Conservation (phyloP, 2,888 invertebrate species). For the Amiota communis region DNA sequence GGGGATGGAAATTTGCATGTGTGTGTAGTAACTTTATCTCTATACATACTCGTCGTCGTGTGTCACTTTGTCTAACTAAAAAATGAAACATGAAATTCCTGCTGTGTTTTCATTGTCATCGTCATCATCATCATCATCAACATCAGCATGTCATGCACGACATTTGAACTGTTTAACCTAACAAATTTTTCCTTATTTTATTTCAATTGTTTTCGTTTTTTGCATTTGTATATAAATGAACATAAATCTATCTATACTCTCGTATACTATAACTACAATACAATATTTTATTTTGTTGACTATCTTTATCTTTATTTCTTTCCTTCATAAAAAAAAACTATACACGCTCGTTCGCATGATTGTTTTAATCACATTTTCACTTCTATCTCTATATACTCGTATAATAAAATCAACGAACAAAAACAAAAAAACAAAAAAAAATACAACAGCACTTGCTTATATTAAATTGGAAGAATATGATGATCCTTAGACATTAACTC, state of each 20-base stretch:
- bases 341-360: constrained; percentile 14
- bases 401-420: constrained; percentile 39
- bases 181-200: too few relatives aligned
- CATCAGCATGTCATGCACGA: constrained; percentile 15
- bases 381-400: constrained; percentile 20
- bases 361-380: constrained; percentile 41
- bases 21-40: too few relatives aligned
- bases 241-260: constrained; percentile 17
- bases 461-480: constrained; percentile 71
- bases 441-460: constrained; percentile 69
- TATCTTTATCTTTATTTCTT: constrained; percentile 9
- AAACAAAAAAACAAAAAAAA: constrained; percentile 29
- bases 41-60: too few relatives aligned
- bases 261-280: background rate
- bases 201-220: background rate
- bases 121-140: too few relatives aligned
- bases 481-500: constrained; percentile 55
- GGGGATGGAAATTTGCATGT: constrained; percentile 4
- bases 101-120: too few relatives aligned
- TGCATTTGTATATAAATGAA: constrained; percentile 21
- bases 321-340: background rate
- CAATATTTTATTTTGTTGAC: background rate
- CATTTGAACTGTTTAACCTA: background rate
- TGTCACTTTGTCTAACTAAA: background rate
- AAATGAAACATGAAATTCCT: constrained; percentile 4